Conservation (phyloP, 2,113 vertebrate species). For the Alosa alosa region DNA sequence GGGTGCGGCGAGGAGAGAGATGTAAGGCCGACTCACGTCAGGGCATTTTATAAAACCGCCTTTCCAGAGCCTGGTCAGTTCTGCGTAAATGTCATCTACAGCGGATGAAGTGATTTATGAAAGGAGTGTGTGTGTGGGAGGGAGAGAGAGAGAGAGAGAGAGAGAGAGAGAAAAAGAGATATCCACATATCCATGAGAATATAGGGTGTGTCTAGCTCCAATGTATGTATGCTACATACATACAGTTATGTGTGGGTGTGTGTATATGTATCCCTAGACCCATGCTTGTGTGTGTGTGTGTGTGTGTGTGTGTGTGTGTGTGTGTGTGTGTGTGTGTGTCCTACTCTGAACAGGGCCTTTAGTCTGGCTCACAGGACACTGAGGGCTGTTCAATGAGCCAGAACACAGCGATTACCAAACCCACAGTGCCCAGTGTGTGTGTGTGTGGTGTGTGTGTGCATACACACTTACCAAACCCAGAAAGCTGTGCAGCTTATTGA, state of each 20-base stretch:
- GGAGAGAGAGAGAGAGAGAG: background rate
- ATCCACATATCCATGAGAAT: background rate
- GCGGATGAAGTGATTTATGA: slow-evolving; percentile 49
- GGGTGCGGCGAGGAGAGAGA: background rate
- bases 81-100: slow-evolving; percentile 53
- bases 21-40: slow-evolving; percentile 26
- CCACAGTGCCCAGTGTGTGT: slow-evolving; percentile 27
- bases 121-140: slow-evolving; percentile 17
- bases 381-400: slow-evolving; percentile 49
- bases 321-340: background rate
- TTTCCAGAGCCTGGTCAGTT: slow-evolving; percentile 47
- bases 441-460: background rate
- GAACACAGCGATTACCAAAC: slow-evolving; percentile 48
- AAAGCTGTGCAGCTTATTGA: slow-evolving; percentile 46
- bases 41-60: slow-evolving; percentile 45
- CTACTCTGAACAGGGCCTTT: slow-evolving; percentile 19
- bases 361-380: slow-evolving; percentile 23
- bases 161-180: slow-evolving; percentile 9
- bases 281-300: background rate
- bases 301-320: background rate
- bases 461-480: slow-evolving; percentile 36
- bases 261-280: background rate
- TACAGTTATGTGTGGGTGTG: background rate
- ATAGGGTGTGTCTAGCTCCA: background rate
- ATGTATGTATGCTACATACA: background rate